Evolutionary conservation across 2,113 vertebrate genomes (phyloP), one percentile per base, ranked within the genome.

Genomic region (Scophthalmus maximus): DNA sequence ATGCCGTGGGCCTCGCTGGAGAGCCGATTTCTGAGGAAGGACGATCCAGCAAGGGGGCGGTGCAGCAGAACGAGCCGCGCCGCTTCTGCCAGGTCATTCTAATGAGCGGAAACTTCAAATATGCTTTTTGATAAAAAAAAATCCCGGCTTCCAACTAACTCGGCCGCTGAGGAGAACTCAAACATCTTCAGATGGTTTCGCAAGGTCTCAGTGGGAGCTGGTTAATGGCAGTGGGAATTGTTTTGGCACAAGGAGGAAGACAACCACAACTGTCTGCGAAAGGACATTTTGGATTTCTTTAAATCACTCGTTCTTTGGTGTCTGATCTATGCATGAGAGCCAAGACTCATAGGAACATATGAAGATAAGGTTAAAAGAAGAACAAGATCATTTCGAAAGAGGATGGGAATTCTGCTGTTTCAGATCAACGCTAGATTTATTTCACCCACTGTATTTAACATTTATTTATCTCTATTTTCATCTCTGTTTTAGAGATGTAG

Each of bases 61-160:
- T 9, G 71, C 49, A 59, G n/a, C 40, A 59, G 27, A 59, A 76
- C 25, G 58, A 44, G 26, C 6, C 25, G 18, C 20, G 1, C 3
- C 0, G 36, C 44, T 47, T 26, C 65, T 61, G 68, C 65, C 78
- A 61, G 47, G 57, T 68, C 46, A 23, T 27, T 60, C 65, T 76
- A 82, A 80, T 68, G 14, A 79, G 67, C 30, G 9, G 53, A 62
- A 76, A 70, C 78, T 77, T 87, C 57, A 83, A 81, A 78, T 69
- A 17, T 57, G 59, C 70, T 66, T 79, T 56, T 74, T 76, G 62
- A 84, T 62, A 76, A 85, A 70, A 75, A 66, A 69, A 50, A 4
- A 14, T 22, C 44, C 60, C 17, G 17, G 49, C 56, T 78, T 73
- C 66, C 59, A 71, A 38, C 60, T 66, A 77, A 85, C 58, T 57